Evolutionary conservation across 2,888 invertebrate species (phyloP), one percentile per base, ranked within the genome.

Genomic region (Capitulum mitella): DNA sequence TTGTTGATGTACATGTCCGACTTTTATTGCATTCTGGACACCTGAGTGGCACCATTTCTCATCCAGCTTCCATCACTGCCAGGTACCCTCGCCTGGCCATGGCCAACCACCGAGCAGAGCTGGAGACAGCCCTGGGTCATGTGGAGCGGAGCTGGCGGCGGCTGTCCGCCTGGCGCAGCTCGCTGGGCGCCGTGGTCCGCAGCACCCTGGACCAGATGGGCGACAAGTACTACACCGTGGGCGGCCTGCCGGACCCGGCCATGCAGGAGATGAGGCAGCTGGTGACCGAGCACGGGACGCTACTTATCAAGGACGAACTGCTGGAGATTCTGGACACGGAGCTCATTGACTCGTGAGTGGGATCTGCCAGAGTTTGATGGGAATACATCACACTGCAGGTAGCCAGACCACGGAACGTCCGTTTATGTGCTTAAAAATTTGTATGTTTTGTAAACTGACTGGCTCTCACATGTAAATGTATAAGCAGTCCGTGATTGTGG

Each of bases 231-330:
- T 70, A 26, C 70, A 26, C 37, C 29, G 37, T 70, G 22, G 70
- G 70, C 26, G 70, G 70, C 70, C 70, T 70, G 70, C 70, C 70
- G 8, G 70, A 70, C 70, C 70, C 70, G 6, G 70, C 70, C 70
- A 40, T 70, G 70, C 70, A 70, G 37, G 40, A 70, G 37, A 16
- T 70, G 40, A 10, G 34, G 40, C 26, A 40, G 40, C 70, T 70
- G 37, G 70, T 70, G 37, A 8, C 37, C 70, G 26, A n/a, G 22
- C 37, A 70, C 70, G 22, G 40, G 26, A 29, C 40, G 22, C 22
- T n/a, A 26, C 70, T 40, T 22, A 40, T 70, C 22, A 37, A 40
- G 40, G 70, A 70, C 70, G 37, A 70, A 26, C 70, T 70, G 40
- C 40, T 70, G 70, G 37, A 40, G 16, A 26, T 70, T 8, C 26